A percentile compares a stretch with the other conserved stretches of the same genome.
Evolutionary conservation across 2,888 invertebrate genomes (phyloP).

Genomic region (Phalangium opilio): DNA sequence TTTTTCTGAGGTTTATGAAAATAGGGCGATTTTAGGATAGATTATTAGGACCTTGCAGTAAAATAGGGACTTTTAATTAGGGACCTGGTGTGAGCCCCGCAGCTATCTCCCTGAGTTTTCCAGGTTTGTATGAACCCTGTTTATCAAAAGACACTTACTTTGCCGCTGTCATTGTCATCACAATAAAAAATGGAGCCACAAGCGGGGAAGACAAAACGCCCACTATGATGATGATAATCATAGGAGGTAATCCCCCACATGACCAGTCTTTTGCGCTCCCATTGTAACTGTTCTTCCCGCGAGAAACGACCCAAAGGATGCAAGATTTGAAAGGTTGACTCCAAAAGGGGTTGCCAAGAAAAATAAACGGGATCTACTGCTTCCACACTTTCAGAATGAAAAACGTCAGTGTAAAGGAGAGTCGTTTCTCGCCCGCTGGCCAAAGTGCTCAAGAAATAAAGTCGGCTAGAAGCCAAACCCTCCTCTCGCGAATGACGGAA

Average conservation of each 20-base stretch:
- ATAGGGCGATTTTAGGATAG: no score
- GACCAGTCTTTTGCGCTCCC: slow-evolving; percentile 78
- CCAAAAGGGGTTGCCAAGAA: slow-evolving; percentile 63
- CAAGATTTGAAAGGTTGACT: slow-evolving; percentile 53
- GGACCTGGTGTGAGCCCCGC: no score
- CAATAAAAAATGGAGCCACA: slow-evolving; percentile 77
- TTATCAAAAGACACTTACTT: no score
- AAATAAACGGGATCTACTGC: slow-evolving; percentile 8
- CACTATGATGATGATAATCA: slow-evolving; percentile 63
- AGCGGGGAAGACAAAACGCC: slow-evolving; percentile 78
- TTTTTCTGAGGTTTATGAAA: no score
- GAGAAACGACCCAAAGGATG: slow-evolving; percentile 47
- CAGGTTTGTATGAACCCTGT: no score
- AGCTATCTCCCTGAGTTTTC: no score
- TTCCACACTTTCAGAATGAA: slow-evolving; percentile 32
- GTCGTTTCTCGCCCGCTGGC: slow-evolving; percentile 82
- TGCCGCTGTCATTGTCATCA: slow-evolving; percentile 32
- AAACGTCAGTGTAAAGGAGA: slow-evolving; percentile 65
- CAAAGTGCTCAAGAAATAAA: slow-evolving; percentile 78
- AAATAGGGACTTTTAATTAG: no score
- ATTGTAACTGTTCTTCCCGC: slow-evolving; percentile 72
- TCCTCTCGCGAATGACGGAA: slow-evolving; percentile 25
- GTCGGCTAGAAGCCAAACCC: slow-evolving; percentile 40
- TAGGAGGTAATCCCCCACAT: slow-evolving; percentile 90
- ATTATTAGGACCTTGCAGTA: no score